Evolutionary conservation across 2,113 vertebrate genomes (phyloP), one percentile per base, ranked within the genome.

Genomic region (Hepsetus odoe): DNA sequence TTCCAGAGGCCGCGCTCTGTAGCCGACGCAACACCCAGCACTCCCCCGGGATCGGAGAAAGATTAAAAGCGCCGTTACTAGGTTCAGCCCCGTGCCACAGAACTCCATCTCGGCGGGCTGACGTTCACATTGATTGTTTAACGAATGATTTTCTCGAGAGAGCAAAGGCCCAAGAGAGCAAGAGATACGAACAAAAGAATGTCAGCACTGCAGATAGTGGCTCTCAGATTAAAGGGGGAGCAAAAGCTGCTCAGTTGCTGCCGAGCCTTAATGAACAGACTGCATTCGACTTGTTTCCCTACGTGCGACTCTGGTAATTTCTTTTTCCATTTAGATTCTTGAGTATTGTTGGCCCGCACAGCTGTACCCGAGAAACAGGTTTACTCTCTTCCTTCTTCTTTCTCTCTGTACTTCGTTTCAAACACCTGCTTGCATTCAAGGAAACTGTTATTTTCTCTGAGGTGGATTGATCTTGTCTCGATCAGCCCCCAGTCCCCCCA

Each of bases 291-390:
- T 70, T 51, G 40, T 53, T 61, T 40, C 13, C 58, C 18, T n/a
- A 65, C 18, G 18, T 69, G 72, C 22, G 73, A 61, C 58, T 80
- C 51, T 80, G 51, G 67, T 80, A 80, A 73, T 77, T 71, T 83
- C 68, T 73, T 77, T 77, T 77, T n/a, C 53, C 42, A 77, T 76
- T 80, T 35, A 77, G 72, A 76, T 83, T 77, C 77, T 77, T 24
- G 74, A 14, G 65, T 80, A 76, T 69, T 62, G 53, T 38, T 46
- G 53, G 26, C 61, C 62, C 66, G 46, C 74, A 69, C 72, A 71
- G 66, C 79, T 81, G 79, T 66, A 24, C 32, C 26, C 40, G 35
- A 69, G 65, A n/a, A 59, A 80, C 66, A 70, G 55, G 22, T 24
- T 46, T 40, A 51, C 22, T 58, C 61, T 72, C n/a, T 35, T 56